These are phyloP conservation scores for Elephas maximus DNA, from an alignment of 2,113 vertebrate species.

Conservation along the genomic window DNA sequence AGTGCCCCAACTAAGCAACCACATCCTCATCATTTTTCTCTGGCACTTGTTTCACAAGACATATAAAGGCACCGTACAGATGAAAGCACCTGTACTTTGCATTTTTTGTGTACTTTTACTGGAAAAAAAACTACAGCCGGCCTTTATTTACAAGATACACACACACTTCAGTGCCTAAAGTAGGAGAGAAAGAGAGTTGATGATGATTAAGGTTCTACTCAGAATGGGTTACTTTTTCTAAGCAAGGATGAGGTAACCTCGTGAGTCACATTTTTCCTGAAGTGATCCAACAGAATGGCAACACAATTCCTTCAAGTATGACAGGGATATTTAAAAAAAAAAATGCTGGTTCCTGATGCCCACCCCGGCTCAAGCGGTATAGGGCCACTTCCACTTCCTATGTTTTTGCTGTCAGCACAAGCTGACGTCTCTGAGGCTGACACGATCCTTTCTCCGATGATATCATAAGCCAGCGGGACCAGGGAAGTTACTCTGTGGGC, in stretches of 20 bases:
- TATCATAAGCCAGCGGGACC: background rate
- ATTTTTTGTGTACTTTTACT: too few species aligned
- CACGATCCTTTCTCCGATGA: background rate
- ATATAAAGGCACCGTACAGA: background rate
- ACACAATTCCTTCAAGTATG: too few species aligned
- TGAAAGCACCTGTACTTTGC: background rate
- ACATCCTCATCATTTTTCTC: background rate
- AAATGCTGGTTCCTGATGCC: background rate
- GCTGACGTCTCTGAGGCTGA: background rate
- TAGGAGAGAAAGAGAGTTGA: too few species aligned
- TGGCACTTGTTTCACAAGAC: background rate
- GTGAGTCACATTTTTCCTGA: too few species aligned
- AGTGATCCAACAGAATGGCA: too few species aligned
- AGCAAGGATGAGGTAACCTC: too few species aligned
- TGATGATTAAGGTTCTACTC: too few species aligned
- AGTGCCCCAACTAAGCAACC: background rate
- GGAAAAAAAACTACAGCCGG: too few species aligned
- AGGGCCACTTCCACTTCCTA: background rate
- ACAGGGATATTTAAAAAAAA: background rate
- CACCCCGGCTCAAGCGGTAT: background rate
- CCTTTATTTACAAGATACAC: too few species aligned
- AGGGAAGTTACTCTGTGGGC: background rate
- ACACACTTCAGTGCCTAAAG: too few species aligned
- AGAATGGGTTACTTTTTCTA: too few species aligned
- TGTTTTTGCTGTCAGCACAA: background rate